Evolutionary conservation across 2,888 invertebrate species (phyloP).

Genomic region (Hirtodrosophila trivittata): DNA sequence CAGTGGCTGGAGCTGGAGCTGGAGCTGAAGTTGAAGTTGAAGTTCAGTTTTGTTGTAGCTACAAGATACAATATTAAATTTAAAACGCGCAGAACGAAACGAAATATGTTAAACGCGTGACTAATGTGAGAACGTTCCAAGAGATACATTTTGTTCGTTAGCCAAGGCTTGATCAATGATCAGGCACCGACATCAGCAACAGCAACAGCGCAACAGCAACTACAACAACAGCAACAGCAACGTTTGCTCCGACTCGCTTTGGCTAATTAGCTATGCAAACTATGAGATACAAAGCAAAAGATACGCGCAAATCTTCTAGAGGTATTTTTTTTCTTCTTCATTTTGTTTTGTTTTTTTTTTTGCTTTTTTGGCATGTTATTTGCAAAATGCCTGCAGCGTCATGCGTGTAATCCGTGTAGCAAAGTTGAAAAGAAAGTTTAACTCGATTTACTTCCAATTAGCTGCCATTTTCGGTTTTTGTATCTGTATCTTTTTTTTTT

Average conservation of each 20-base stretch:
- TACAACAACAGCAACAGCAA: conserved; percentile 1
- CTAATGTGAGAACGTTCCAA: conserved; percentile 78
- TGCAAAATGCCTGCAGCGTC: conserved; percentile 63
- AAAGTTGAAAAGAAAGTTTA: conserved; percentile 66
- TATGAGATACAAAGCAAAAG: conserved; percentile 74
- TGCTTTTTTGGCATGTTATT: conserved; percentile 37
- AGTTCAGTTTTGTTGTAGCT: conserved; percentile 28
- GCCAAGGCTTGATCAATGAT: conserved; percentile 68
- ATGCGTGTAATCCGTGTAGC: conserved; percentile 68
- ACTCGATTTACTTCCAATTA: conserved; percentile 75
- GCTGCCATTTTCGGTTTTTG: conserved; percentile 64
- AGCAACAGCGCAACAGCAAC: conserved; percentile 18
- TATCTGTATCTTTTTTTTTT: conserved; percentile 10
- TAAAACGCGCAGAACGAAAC: conserved; percentile 71
- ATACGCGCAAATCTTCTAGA: conserved; percentile 63
- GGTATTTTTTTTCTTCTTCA: conserved; percentile 13
- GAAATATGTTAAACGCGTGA: conserved; percentile 80
- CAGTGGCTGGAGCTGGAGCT: conserved; percentile 9
- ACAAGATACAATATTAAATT: conserved; percentile 75
- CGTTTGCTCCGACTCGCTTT: conserved; percentile 16
- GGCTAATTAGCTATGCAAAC: conserved; percentile 79
- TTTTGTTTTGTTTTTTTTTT: conserved; percentile 3
- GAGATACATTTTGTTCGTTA: conserved; percentile 72
- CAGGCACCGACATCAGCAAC: conserved; percentile 44
- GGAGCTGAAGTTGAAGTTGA: background rate